phyloP scores from a whole-genome alignment of 1,140 invertebrate species.

The Cydia strobilella region DNA sequence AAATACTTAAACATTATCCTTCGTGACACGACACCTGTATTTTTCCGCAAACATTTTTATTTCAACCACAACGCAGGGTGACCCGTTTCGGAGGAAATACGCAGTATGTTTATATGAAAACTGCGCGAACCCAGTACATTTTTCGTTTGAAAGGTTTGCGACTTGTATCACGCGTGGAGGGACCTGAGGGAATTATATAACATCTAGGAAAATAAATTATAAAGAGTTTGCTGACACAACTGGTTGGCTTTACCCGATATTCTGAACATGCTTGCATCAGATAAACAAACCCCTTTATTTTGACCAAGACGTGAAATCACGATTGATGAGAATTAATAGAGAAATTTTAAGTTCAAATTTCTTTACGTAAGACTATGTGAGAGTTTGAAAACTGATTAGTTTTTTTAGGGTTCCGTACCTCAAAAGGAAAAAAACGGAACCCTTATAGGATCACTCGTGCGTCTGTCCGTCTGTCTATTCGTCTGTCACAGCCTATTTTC shows the following conservation, averaged over 20 bases:
- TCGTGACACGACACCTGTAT: constrained; percentile 9
- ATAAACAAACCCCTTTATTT: too few species aligned
- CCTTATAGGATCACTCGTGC: too few species aligned
- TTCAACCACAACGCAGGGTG: not conserved
- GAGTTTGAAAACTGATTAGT: too few species aligned
- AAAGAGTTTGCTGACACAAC: not conserved
- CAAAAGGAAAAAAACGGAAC: too few species aligned
- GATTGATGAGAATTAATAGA: too few species aligned
- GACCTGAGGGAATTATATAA: not conserved
- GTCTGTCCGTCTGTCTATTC: too few species aligned
- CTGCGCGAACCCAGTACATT: not conserved
- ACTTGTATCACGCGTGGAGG: not conserved
- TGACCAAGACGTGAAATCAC: too few species aligned
- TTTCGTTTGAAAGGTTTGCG: not conserved
- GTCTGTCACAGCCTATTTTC: too few species aligned
- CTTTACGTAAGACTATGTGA: too few species aligned
- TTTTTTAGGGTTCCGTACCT: too few species aligned
- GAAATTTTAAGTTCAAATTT: too few species aligned
- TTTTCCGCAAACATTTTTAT: not conserved
- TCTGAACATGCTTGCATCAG: too few species aligned
- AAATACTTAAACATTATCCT: not conserved
- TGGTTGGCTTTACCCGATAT: not conserved
- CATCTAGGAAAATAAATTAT: not conserved
- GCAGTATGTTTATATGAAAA: not conserved
- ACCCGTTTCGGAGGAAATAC: not conserved